phyloP scores from a whole-genome alignment of 2,888 invertebrate species.

The Mimachlamys varia region DNA sequence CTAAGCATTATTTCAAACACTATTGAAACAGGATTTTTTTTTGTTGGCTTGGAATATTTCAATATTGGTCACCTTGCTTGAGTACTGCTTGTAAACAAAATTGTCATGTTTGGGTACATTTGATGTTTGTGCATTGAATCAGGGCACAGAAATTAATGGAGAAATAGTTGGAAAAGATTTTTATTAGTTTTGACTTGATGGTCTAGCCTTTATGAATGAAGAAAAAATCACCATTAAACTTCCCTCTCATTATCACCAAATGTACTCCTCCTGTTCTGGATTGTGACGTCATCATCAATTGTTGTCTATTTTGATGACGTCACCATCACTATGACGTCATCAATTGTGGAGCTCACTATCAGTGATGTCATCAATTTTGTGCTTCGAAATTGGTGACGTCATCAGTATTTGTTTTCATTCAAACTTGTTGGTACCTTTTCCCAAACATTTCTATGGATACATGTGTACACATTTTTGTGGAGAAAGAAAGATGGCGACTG shows the following conservation, averaged over 20 bases:
- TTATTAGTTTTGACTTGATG: too few relatives aligned
- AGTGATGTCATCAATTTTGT: slow-evolving; percentile 53
- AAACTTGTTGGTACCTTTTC: background rate
- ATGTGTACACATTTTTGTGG: slow-evolving; percentile 6
- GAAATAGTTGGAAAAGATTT: background rate
- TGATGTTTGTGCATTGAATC: background rate
- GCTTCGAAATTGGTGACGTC: slow-evolving; percentile 15
- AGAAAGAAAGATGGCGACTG: background rate
- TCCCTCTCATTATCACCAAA: too few relatives aligned
- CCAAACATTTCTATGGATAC: slow-evolving; percentile 42
- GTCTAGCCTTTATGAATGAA: too few relatives aligned
- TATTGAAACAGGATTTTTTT: too few relatives aligned
- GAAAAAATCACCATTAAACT: too few relatives aligned
- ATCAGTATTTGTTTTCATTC: background rate
- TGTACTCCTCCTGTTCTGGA: background rate
- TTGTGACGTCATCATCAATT: slow-evolving; percentile 38
- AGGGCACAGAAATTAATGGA: background rate
- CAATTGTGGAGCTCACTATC: slow-evolving; percentile 47
- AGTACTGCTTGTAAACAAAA: background rate
- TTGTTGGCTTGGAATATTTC: background rate
- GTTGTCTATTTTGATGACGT: slow-evolving; percentile 51
- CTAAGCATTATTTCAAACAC: too few relatives aligned
- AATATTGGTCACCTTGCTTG: background rate
- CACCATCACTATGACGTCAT: slow-evolving; percentile 56
- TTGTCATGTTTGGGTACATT: background rate